A percentile compares a stretch with the other conserved stretches of the same genome.
Conservation (phyloP, 2,888 invertebrate species). For the Nemurella pictetii region DNA sequence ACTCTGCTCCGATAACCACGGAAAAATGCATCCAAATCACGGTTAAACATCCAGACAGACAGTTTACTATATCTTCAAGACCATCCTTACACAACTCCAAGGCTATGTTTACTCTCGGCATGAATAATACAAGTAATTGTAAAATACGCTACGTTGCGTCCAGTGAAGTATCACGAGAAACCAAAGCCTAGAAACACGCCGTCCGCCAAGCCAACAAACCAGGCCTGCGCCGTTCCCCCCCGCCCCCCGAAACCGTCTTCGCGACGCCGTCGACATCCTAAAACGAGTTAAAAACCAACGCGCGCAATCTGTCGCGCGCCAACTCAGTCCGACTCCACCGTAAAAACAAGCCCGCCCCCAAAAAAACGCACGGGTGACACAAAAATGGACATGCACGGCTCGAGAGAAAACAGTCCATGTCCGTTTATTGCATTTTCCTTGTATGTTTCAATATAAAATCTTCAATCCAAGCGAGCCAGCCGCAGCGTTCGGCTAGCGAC, state of each 20-base stretch:
- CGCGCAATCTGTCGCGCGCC: background rate
- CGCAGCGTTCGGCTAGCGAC: slow-evolving; percentile 6
- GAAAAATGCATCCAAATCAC: too few relatives aligned
- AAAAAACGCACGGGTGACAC: slow-evolving; percentile 18
- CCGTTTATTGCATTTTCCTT: slow-evolving; percentile 31
- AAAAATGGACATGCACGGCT: slow-evolving; percentile 26
- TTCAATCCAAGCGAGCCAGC: slow-evolving; percentile 24
- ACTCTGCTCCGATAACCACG: too few relatives aligned
- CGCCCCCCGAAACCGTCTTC: background rate
- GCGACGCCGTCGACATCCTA: background rate
- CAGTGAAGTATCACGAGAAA: too few relatives aligned
- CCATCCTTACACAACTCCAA: too few relatives aligned
- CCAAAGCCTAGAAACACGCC: too few relatives aligned
- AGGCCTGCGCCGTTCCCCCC: too few relatives aligned
- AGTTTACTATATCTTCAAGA: too few relatives aligned
- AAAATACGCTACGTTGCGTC: too few relatives aligned
- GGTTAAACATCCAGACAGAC: too few relatives aligned
- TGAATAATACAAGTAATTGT: too few relatives aligned
- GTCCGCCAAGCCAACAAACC: too few relatives aligned
- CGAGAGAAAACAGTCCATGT: background rate
- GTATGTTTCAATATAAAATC: slow-evolving; percentile 37
- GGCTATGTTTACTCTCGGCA: too few relatives aligned
- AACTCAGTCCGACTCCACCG: background rate
- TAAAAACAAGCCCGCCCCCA: background rate
- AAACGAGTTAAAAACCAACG: background rate